Percentiles rank a stretch among this genome's conserved stretches.
These are phyloP conservation scores for Acanthisitta chloris DNA, from an alignment of 2,113 vertebrate genomes.

Conservation along the genomic window DNA sequence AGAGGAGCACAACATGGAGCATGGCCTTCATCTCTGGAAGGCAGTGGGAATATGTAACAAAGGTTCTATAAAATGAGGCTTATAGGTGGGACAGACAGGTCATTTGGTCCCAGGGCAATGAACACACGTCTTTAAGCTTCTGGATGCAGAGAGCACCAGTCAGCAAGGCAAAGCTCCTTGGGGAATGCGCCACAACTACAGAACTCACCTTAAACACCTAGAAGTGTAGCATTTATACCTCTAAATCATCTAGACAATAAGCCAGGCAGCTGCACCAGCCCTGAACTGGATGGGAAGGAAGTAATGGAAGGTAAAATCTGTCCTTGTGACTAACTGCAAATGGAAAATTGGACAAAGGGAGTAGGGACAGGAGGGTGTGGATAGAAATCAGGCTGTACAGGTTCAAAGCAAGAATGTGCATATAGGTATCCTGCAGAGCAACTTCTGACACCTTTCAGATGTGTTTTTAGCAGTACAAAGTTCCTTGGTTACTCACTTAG, in stretches of 20 bases:
- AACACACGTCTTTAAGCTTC: background rate
- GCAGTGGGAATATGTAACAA: background rate
- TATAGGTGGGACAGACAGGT: too few relatives aligned
- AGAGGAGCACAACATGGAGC: background rate
- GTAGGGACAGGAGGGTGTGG: background rate
- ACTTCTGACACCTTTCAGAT: background rate
- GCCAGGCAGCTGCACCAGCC: background rate
- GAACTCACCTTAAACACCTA: background rate
- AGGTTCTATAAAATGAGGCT: too few relatives aligned
- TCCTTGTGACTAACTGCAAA: background rate
- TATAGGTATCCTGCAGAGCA: background rate
- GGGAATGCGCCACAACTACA: background rate
- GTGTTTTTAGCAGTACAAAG: background rate
- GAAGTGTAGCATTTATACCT: background rate
- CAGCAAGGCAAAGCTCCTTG: background rate
- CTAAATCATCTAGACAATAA: background rate
- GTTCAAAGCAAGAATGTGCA: background rate
- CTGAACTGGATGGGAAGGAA: background rate
- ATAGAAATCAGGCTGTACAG: background rate
- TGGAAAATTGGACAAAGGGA: background rate
- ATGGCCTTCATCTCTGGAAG: background rate
- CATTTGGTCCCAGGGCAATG: background rate
- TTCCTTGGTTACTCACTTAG: constrained; percentile 41
- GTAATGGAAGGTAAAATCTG: background rate
- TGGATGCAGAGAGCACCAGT: background rate